Evolutionary conservation across 2,888 invertebrate genomes (phyloP).

Genomic region (Epicampocera succincta): DNA sequence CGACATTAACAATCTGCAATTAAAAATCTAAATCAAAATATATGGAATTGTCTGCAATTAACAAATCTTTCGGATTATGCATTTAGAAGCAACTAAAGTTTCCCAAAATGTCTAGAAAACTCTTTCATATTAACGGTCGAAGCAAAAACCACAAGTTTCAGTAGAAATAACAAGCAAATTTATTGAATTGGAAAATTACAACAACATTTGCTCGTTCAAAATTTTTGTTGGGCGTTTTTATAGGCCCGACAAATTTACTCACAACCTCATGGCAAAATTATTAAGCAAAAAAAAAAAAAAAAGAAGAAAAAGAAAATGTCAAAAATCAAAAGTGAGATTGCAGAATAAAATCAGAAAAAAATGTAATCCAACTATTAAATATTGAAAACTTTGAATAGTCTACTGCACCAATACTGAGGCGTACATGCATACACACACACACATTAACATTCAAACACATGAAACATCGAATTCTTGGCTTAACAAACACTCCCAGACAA

Average conservation of each 20-base stretch:
- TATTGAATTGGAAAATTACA: slow-evolving; percentile 9
- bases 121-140: neutral
- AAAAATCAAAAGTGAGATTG: slow-evolving; percentile 19
- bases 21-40: too few relatives aligned
- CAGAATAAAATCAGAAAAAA: slow-evolving; percentile 1
- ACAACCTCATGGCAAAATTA: neutral
- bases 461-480: neutral
- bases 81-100: too few relatives aligned
- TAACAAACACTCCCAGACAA: neutral
- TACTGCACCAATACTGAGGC: neutral
- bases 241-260: too few relatives aligned
- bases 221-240: slow-evolving; percentile 1
- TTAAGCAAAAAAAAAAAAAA: slow-evolving; percentile 2
- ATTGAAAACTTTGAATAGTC: slow-evolving; percentile 23
- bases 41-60: too few relatives aligned
- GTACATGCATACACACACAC: too few relatives aligned
- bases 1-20: too few relatives aligned
- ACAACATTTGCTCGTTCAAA: neutral
- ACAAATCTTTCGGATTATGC: too few relatives aligned
- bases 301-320: too few relatives aligned
- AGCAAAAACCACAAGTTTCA: neutral
- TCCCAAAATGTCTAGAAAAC: too few relatives aligned
- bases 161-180: neutral
- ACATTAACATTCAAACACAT: neutral
- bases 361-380: slow-evolving; percentile 13